phyloP scores from a whole-genome alignment of 1,140 invertebrate genomes.

The Drosophila eugracilis region DNA sequence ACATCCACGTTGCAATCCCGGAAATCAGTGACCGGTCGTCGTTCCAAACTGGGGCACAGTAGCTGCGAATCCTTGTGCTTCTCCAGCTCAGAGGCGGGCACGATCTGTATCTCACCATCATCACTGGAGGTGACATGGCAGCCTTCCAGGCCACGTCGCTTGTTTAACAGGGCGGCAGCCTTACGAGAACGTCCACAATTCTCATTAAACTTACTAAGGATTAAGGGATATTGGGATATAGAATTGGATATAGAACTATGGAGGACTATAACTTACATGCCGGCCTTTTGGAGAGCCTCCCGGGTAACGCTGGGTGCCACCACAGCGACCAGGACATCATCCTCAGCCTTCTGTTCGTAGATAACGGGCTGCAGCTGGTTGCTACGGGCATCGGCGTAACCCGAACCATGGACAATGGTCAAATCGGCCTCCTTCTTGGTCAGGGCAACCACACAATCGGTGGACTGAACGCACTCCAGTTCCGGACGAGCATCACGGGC shows the following conservation, averaged over 20 bases:
- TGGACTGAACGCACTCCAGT: conserved; percentile 88
- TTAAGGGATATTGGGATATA: neutral
- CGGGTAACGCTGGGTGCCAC: conserved; percentile 52
- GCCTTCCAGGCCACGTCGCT: conserved; percentile 54
- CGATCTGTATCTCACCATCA: conserved; percentile 59
- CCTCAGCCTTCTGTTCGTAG: conserved; percentile 62
- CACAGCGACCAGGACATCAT: conserved; percentile 72
- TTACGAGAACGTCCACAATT: conserved; percentile 48
- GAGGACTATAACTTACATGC: conserved; percentile 62
- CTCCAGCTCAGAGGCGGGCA: conserved; percentile 66
- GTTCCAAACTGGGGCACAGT: conserved; percentile 67
- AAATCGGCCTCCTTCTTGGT: conserved; percentile 62
- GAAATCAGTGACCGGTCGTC: conserved; percentile 69
- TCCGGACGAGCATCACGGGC: conserved; percentile 90
- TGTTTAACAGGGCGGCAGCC: conserved; percentile 69
- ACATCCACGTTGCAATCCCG: conserved; percentile 73
- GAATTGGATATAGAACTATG: too few species aligned
- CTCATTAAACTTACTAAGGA: conserved; percentile 63
- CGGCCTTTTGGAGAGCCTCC: conserved; percentile 57
- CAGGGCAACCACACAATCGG: conserved; percentile 89
- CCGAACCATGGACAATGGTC: conserved; percentile 18
- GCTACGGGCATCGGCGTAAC: conserved; percentile 56
- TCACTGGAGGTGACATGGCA: conserved; percentile 45
- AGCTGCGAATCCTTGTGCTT: conserved; percentile 71
- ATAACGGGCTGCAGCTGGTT: conserved; percentile 63